phyloP scores from a whole-genome alignment of 2,797 vertebrate genomes.

The Pelobates cultripes region DNA sequence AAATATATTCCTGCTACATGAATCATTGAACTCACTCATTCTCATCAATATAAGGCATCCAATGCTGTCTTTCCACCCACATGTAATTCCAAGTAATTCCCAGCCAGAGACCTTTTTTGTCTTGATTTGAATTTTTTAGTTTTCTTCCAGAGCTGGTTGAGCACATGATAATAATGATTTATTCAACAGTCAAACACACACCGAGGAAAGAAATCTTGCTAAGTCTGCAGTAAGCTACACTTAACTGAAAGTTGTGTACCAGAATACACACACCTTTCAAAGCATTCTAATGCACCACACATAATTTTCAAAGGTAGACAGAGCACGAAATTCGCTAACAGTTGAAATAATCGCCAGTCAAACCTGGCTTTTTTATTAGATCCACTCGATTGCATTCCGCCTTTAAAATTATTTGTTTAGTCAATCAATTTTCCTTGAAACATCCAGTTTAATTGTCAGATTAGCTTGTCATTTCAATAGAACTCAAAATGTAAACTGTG shows the following conservation, averaged over 20 bases:
- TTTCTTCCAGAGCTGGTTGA: neutral
- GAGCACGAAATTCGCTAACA: neutral
- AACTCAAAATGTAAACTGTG: neutral
- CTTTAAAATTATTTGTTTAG: neutral
- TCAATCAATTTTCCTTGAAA: neutral
- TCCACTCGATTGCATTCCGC: neutral
- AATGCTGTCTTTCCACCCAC: too few relatives aligned
- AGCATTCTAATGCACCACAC: neutral
- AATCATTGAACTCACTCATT: neutral
- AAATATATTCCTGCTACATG: neutral
- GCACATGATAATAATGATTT: neutral
- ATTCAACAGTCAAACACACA: neutral
- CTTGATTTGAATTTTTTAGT: neutral
- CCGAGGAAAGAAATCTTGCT: neutral
- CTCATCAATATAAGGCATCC: neutral
- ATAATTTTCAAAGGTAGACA: neutral
- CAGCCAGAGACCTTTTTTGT: neutral
- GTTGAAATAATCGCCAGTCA: neutral
- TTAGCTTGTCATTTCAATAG: neutral
- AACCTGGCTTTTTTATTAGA: neutral
- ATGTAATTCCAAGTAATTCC: too few relatives aligned
- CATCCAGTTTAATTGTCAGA: neutral
- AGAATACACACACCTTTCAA: neutral
- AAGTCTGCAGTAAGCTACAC: neutral
- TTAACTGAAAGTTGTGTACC: neutral